Base-by-base conservation (phyloP, 1,140 invertebrate species). In the Hetaerina americana region DNA sequence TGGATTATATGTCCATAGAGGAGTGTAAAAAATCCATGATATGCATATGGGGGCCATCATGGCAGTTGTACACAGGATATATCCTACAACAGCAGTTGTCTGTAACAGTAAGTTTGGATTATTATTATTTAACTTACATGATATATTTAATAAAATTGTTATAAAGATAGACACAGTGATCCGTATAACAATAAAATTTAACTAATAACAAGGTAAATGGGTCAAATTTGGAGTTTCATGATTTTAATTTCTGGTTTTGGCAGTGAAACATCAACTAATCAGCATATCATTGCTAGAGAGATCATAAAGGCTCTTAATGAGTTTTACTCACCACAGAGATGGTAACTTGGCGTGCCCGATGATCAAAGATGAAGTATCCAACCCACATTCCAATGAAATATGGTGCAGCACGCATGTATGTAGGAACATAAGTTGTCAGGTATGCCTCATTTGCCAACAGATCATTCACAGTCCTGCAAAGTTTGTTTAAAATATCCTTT, bases 1-100 rank as follows among this genome's bases (percentile, higher is more conserved):
- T 5, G 77, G 75, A 28, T 83, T 85, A 72, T 85, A 87, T 57
- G 2, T n/a, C 40, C 40, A 57, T 18, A 12, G 15, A 57, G 40
- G 2, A 57, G 40, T 18, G 22, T 57, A 57, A 12, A 57, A 57
- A 18, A n/a, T 57, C 40, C 40, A 57, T 57, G 40, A 57, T 57
- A 12, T n/a, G 15, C 15, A 57, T 18, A 57, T 57, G 15, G 40
- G 40, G 3, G 15, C 40, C 15, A 10, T 57, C 40, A 57, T 57
- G 2, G 40, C 40, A 57, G 22, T 12, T 18, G 10, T 10, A 57
- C 40, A 57, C 10, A 57, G 15, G 2, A 57, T 57, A n/a, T 57
- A 57, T 1, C 40, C 40, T 5, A 57, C 22, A n/a, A 57, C 40
- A 18, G 40, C 40, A 5, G 40, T 57, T 57, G 40, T 12, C 40